Conservation (phyloP, 2,888 invertebrate species). For the Petrophora chlorosata region DNA sequence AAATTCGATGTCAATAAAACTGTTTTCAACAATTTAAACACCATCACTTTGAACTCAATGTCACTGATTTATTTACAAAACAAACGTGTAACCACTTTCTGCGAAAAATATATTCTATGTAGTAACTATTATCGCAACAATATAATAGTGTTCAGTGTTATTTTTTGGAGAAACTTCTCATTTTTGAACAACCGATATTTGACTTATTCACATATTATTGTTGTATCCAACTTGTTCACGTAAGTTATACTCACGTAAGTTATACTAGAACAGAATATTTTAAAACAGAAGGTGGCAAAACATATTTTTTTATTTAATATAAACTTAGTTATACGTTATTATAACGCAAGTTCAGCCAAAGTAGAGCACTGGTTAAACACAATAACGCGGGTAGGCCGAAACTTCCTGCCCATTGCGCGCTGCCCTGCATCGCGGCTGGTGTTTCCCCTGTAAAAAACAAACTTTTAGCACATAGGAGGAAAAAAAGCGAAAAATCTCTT, state of each 20-base stretch:
- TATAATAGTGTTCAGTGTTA: too few species aligned
- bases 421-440: constrained; percentile 94
- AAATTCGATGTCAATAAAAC: constrained; percentile 7
- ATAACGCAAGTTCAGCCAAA: constrained; percentile 35
- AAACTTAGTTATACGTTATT: constrained; percentile 3
- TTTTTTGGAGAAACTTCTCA: too few species aligned
- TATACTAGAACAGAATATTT: not conserved
- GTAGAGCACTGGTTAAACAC: constrained; percentile 43
- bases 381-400: constrained; percentile 55
- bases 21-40: not conserved
- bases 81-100: too few species aligned
- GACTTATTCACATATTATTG: too few species aligned
- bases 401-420: constrained; percentile 74
- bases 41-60: too few species aligned
- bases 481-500: too few species aligned
- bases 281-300: not conserved
- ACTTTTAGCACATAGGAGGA: constrained; percentile 3
- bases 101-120: too few species aligned
- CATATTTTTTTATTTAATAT: not conserved
- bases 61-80: too few species aligned
- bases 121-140: too few species aligned
- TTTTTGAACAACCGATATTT: too few species aligned
- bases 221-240: too few species aligned
- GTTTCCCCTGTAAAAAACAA: constrained; percentile 87
- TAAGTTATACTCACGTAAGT: too few species aligned